phyloP scores from a whole-genome alignment of 2,888 invertebrate species.

The Spodoptera exigua region DNA sequence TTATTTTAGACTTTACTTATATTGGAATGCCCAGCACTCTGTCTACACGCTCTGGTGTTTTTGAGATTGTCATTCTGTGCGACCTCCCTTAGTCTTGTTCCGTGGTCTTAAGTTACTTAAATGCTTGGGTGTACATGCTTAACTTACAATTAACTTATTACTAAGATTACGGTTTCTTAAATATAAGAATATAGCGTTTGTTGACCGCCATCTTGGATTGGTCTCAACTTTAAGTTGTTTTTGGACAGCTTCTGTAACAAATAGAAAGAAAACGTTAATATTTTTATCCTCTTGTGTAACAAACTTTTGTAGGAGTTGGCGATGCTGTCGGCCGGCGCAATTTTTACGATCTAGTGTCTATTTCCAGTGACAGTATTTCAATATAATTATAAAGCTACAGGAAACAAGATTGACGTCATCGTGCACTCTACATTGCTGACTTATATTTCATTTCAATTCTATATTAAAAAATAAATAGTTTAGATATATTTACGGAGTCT shows the following conservation, averaged over 20 bases:
- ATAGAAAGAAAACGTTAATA: slow-evolving; percentile 7
- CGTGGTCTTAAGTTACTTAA: slow-evolving; percentile 72
- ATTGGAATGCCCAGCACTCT: slow-evolving; percentile 87
- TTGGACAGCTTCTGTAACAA: slow-evolving; percentile 79
- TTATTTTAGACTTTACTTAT: slow-evolving; percentile 72
- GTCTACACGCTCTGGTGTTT: slow-evolving; percentile 53
- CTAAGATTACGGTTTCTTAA: slow-evolving; percentile 86
- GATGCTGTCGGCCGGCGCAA: slow-evolving; percentile 2
- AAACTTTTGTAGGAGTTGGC: not conserved
- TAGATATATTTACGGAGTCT: slow-evolving; percentile 62
- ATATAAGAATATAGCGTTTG: slow-evolving; percentile 71
- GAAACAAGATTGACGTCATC: slow-evolving; percentile 67
- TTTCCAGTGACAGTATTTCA: slow-evolving; percentile 59
- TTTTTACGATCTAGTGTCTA: slow-evolving; percentile 57
- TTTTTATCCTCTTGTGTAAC: no score
- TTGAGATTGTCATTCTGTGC: slow-evolving; percentile 36
- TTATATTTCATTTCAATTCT: slow-evolving; percentile 62
- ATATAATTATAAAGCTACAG: slow-evolving; percentile 60
- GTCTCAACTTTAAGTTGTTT: slow-evolving; percentile 74
- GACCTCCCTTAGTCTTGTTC: slow-evolving; percentile 37
- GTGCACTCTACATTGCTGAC: slow-evolving; percentile 57
- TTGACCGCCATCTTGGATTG: slow-evolving; percentile 75
- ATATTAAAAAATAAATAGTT: slow-evolving; percentile 55
- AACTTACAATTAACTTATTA: slow-evolving; percentile 78
- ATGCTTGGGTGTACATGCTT: slow-evolving; percentile 82